Evolutionary conservation across 2,797 vertebrate genomes (phyloP).

Genomic region (Echeneis naucrates): DNA sequence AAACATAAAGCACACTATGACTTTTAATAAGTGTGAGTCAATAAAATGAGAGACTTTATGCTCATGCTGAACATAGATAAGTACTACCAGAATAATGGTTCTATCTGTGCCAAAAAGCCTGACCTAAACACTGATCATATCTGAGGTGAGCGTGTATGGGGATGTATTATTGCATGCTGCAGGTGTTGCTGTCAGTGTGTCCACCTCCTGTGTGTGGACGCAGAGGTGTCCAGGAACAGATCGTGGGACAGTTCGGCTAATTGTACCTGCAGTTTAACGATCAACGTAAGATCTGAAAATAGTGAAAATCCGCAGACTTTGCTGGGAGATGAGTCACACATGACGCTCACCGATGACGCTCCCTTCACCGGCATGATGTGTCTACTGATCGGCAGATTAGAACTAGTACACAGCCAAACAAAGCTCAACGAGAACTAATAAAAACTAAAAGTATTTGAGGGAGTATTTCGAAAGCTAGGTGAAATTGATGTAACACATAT

Average conservation of each 20-base stretch:
- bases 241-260: background rate
- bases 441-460: background rate
- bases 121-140: background rate
- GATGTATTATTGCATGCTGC: background rate
- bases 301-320: background rate
- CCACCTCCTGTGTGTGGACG: background rate
- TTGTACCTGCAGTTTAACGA: background rate
- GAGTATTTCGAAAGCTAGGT: too few relatives aligned
- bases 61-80: background rate
- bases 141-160: background rate
- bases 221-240: background rate
- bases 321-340: constrained; percentile 32
- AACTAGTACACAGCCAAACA: background rate
- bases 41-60: background rate
- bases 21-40: background rate
- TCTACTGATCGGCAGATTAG: background rate
- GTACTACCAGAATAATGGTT: too few relatives aligned
- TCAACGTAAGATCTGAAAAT: background rate
- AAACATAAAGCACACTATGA: background rate
- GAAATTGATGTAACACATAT: too few relatives aligned
- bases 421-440: too few relatives aligned
- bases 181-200: background rate
- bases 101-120: background rate
- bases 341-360: constrained; percentile 32
- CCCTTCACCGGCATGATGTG: constrained; percentile 3